Evolutionary conservation across 2,797 vertebrate species (phyloP), one percentile per base, ranked within the genome.

Genomic region (Chiroxiphia lanceolata): DNA sequence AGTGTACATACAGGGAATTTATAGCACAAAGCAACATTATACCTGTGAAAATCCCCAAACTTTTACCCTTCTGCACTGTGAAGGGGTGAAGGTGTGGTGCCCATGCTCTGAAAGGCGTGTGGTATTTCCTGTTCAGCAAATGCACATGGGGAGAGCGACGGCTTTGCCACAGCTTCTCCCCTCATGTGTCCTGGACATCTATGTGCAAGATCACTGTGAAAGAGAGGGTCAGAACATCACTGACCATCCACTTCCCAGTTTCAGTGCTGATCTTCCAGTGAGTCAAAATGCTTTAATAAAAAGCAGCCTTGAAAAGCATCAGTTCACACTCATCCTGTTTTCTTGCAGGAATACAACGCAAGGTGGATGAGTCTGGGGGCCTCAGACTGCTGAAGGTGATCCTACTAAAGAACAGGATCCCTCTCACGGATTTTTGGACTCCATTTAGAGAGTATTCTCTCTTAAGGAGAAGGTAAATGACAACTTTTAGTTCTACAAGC

Each of bases 101-200:
- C 34, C 8, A 1, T 23, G 38, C 71, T 69, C 48, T 21, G 29
- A 70, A 36, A 2, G 56, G 50, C 0, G 0, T 11, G 20, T 2
- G 2, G 23, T 31, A 33, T 33, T 84, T 76, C 44, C 56, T 59
- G 80, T 13, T 75, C 18, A 22, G 59, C 54, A 29, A 65, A 38
- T 4, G 42, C 16, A 34, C 17, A 5, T 0, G 3, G 20, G 54
- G n/a, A 72, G 47, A 63, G 44, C 0, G 0, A 23, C 36, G 61
- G 45, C 69, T 91, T 87, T 86, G 57, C 40, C 50, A 34, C 18
- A 34, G 45, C 47, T 65, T 81, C 63, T 81, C 34, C 38, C 9
- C 34, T 61, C 4, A 0, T 11, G 0, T 31, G 51, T 2, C 47
- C 57, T 38, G 50, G 51, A 54, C 57, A 77, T 40, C 64, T 70